A percentile compares a stretch with the other conserved stretches of the same genome.
These are phyloP conservation scores for Lepidurus couesii DNA, from an alignment of 1,140 invertebrate species.

Conservation along the genomic window DNA sequence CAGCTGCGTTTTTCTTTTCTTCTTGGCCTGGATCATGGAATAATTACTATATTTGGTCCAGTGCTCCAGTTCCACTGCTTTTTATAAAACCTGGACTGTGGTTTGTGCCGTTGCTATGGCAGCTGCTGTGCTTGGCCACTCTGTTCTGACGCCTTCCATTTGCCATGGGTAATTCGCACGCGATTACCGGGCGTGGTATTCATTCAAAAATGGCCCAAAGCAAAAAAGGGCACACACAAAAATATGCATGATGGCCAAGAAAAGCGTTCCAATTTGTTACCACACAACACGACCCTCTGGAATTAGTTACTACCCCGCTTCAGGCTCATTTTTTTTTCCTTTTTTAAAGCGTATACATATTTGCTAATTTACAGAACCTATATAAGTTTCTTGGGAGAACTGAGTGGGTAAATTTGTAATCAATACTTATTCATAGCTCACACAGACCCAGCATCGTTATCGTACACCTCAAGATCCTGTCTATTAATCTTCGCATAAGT, in stretches of 20 bases:
- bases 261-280: too few relatives aligned
- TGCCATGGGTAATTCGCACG: neutral
- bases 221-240: neutral
- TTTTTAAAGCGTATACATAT: too few relatives aligned
- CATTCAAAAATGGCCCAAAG: neutral
- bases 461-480: too few relatives aligned
- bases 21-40: neutral
- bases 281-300: too few relatives aligned
- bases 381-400: too few relatives aligned
- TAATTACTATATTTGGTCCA: slow-evolving; percentile 2
- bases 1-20: neutral
- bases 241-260: neutral
- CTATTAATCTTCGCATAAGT: too few relatives aligned
- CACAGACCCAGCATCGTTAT: too few relatives aligned
- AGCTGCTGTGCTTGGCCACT: neutral
- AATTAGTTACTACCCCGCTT: too few relatives aligned
- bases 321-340: too few relatives aligned
- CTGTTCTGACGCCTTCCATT: neutral
- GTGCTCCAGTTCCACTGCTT: neutral
- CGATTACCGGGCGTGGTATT: slow-evolving; percentile 3
- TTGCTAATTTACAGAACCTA: too few relatives aligned
- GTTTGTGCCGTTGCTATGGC: slow-evolving; percentile 3
- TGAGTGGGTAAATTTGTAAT: too few relatives aligned
- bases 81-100: neutral
- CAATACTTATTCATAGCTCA: too few relatives aligned